These are phyloP conservation scores for Dryoscopus gambensis DNA, from an alignment of 2,113 vertebrate genomes.

Conservation along the genomic window DNA sequence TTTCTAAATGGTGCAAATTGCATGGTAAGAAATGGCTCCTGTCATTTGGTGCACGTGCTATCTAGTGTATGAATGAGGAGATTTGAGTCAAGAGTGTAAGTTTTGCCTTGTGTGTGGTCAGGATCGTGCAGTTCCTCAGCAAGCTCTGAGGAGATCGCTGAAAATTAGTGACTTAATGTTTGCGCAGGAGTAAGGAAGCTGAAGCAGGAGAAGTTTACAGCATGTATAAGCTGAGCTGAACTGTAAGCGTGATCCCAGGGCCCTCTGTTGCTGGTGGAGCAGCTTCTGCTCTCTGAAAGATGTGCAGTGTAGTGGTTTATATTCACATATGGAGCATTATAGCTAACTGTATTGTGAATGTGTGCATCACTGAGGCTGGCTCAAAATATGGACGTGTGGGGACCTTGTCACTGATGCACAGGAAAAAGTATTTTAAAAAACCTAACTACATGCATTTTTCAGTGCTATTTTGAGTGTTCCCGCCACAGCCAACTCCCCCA, in stretches of 20 bases:
- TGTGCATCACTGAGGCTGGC: background rate
- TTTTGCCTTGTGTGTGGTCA: background rate
- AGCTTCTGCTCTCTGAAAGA: background rate
- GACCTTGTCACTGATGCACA: background rate
- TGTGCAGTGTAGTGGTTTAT: background rate
- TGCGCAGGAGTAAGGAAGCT: background rate
- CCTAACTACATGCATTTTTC: background rate
- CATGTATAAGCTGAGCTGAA: background rate
- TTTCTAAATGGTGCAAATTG: background rate
- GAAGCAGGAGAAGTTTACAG: background rate
- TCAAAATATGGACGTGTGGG: background rate
- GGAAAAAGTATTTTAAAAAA: background rate
- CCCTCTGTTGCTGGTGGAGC: background rate
- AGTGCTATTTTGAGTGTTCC: background rate
- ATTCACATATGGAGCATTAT: background rate
- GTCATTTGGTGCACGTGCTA: rapidly evolving
- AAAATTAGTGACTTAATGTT: background rate
- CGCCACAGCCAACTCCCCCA: background rate
- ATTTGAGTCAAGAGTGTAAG: background rate
- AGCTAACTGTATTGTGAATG: background rate
- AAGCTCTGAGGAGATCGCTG: background rate
- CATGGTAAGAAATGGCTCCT: background rate
- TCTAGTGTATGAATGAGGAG: background rate
- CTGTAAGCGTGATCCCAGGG: background rate
- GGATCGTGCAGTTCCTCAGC: rapidly evolving